Evolutionary conservation across 2,113 vertebrate species (phyloP).

Genomic region (Scopus umbretta): DNA sequence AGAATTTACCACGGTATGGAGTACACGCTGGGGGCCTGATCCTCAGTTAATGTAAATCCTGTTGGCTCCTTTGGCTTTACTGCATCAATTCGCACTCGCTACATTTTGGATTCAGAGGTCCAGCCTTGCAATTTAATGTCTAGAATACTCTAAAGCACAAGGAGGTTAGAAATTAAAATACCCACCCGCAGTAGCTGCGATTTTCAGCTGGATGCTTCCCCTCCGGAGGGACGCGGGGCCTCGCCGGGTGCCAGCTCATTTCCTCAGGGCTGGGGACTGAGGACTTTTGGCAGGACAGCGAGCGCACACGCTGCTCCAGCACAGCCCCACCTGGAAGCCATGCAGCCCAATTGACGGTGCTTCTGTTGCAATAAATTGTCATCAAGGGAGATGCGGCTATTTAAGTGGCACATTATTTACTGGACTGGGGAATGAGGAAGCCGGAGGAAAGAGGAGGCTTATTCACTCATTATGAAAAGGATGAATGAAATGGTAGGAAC

Average conservation of each 20-base stretch:
- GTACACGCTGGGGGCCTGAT: not conserved
- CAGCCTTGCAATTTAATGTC: not conserved
- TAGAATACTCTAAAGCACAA: not conserved
- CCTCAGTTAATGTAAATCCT: not conserved
- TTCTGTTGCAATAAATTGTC: not conserved
- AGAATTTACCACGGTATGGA: constrained; percentile 5
- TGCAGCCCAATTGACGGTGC: not conserved
- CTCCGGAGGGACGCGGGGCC: not conserved
- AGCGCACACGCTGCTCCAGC: not conserved
- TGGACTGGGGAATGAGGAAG: not conserved
- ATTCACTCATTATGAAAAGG: not conserved
- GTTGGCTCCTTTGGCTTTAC: not conserved
- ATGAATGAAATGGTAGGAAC: not conserved
- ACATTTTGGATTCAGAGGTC: not conserved
- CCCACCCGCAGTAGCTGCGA: not conserved
- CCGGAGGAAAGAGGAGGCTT: not conserved
- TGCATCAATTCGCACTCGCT: not conserved
- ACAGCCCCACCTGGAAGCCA: constrained; percentile 2
- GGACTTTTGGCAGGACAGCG: not conserved
- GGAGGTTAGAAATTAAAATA: not conserved
- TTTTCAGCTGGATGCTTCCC: not conserved
- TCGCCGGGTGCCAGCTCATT: not conserved
- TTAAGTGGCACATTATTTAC: constrained; percentile 13
- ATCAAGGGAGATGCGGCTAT: not conserved
- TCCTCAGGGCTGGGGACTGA: not conserved